A percentile compares a stretch with the other conserved stretches of the same genome.
These are phyloP conservation scores for Anaspis maculata DNA, from an alignment of 2,888 invertebrate genomes.

Conservation along the genomic window DNA sequence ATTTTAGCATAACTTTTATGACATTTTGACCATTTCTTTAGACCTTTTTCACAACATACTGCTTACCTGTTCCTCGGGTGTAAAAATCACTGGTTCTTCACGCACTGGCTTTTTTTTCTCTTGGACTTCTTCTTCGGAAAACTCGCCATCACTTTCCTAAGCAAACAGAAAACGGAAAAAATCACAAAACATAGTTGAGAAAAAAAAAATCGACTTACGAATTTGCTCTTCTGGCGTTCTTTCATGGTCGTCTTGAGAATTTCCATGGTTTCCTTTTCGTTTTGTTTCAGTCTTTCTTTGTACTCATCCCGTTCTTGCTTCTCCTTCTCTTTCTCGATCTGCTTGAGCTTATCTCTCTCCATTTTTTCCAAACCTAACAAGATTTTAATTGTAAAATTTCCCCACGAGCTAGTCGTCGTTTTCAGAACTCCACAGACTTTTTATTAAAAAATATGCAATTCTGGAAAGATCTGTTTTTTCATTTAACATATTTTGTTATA, in stretches of 20 bases:
- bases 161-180: conserved; percentile 5
- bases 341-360: conserved; percentile 87
- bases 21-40: no score
- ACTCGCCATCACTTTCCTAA: conserved; percentile 41
- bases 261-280: conserved; percentile 47
- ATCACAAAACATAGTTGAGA: conserved; percentile 4
- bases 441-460: no score
- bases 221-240: conserved; percentile 51
- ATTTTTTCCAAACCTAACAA: conserved; percentile 84
- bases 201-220: no score
- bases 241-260: conserved; percentile 36
- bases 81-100: conserved; percentile 23
- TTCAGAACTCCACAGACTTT: no score
- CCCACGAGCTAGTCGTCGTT: neutral
- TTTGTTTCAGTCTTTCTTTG: conserved; percentile 46
- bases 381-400: neutral
- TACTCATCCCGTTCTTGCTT: conserved; percentile 54
- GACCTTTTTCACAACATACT: no score
- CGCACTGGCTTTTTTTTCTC: conserved; percentile 28
- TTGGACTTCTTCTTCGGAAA: conserved; percentile 43
- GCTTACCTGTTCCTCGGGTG: conserved; percentile 53
- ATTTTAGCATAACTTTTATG: no score
- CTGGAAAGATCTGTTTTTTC: conserved; percentile 2
- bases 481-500: neutral
- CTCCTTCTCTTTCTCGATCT: conserved; percentile 70